Base-by-base conservation (phyloP, 2,888 invertebrate species). In the Cartodere bifasciata region DNA sequence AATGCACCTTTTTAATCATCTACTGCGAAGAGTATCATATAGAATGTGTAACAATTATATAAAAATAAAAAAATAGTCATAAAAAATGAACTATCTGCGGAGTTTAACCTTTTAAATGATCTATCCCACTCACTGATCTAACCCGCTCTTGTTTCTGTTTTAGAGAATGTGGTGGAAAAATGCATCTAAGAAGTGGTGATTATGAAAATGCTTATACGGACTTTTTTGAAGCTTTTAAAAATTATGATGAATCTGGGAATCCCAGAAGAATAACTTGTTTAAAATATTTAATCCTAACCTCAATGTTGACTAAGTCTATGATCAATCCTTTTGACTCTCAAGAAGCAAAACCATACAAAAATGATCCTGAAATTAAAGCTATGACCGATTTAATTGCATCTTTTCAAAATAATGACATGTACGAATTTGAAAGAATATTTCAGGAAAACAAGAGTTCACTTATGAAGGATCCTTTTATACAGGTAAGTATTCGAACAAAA, bases 271-370 rank as follows among this genome's bases (percentile, higher is more conserved):
- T 94, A 20, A 92, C 91, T 1, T 98, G 97, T 57, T 68, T 98
- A 32, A 98, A 97, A 62, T 98, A 98, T 62, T 69, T 98, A 39
- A 95, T 98, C 15, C 63, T 98, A 52, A 97, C 98, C 9, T 97
- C 94, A 60, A 98, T 99, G 86, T 65, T 98, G 40, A 94, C 95
- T 90, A 92, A 95, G 58, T 95, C 95, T 2, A 92, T 90, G 16
- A 98, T 98, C 41, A 98, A 99, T 64, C 98, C 98, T 1, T 98
- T 98, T 60, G 97, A 98, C 64, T 95, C 95, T 0, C 97, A 98
- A 67, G 98, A 99, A 65, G 97, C 97, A 1, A 98, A 98, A 56
- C 97, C 98, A 0, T 98, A 98, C 60, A 95, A 94, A 64, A 95
- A 95, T 58, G 94, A 98, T 64, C 88, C 92, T 0, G 97, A 98